phyloP scores from a whole-genome alignment of 2,797 vertebrate genomes.

The Acanthiza pusilla region DNA sequence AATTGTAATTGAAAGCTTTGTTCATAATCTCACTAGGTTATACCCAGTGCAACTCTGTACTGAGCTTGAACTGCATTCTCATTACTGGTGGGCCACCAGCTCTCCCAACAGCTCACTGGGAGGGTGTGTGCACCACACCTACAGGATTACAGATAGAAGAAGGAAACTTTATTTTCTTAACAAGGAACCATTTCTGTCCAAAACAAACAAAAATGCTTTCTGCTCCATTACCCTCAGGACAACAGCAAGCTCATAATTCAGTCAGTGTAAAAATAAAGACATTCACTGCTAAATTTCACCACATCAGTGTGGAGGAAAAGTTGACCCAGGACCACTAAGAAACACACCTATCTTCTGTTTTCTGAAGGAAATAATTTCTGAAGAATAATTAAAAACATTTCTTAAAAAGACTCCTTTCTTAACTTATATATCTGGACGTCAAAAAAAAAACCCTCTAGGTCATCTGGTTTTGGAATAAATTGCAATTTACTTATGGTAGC shows the following conservation, averaged over 20 bases:
- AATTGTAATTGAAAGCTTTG: neutral
- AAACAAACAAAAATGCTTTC: slow-evolving; percentile 3
- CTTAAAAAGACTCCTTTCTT: neutral
- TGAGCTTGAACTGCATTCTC: neutral
- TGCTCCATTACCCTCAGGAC: neutral
- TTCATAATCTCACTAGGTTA: neutral
- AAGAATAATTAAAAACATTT: neutral
- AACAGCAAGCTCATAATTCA: neutral
- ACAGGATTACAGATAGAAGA: neutral
- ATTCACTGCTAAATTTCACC: neutral
- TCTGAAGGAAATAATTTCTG: neutral
- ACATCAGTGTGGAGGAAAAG: neutral
- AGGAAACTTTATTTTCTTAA: neutral
- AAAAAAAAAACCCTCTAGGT: neutral
- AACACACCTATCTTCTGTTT: neutral
- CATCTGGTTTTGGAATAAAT: neutral
- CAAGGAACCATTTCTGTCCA: neutral
- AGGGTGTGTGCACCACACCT: neutral
- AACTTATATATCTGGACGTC: neutral
- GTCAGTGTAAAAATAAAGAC: neutral
- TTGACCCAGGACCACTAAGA: neutral
- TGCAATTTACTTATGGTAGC: neutral
- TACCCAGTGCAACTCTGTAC: neutral
- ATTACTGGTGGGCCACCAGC: neutral
- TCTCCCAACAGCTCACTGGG: neutral